phyloP scores from a whole-genome alignment of 1,140 invertebrate species.

The Drosophila sproati region DNA sequence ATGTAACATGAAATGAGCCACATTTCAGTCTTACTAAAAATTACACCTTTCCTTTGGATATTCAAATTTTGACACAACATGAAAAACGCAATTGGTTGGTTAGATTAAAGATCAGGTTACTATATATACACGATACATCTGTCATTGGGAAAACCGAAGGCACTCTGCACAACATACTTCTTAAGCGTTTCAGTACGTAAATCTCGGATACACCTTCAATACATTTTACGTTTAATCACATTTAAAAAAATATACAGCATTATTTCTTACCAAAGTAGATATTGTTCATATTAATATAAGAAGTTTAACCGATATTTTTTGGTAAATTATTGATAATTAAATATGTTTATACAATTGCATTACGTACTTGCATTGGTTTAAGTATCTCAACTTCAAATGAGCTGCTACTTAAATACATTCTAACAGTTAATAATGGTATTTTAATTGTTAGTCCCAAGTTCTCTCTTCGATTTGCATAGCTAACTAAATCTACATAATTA shows the following conservation, averaged over 20 bases:
- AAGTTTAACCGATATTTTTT: constrained; percentile 64
- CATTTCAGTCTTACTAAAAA: too few relatives aligned
- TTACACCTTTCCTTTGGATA: too few relatives aligned
- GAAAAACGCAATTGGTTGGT: too few relatives aligned
- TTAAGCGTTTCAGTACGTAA: too few relatives aligned
- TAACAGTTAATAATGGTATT: constrained; percentile 50
- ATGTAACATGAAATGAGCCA: too few relatives aligned
- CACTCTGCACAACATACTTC: too few relatives aligned
- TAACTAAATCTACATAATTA: constrained; percentile 72
- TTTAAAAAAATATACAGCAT: constrained; percentile 77
- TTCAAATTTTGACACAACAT: too few relatives aligned
- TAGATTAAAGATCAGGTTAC: too few relatives aligned
- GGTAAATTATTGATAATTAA: constrained; percentile 37
- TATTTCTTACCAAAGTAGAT: constrained; percentile 61
- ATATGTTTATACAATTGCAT: constrained; percentile 53
- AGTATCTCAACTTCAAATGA: constrained; percentile 32
- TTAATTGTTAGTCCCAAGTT: constrained; percentile 69
- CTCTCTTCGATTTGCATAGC: constrained; percentile 69
- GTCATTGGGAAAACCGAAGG: too few relatives aligned
- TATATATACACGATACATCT: too few relatives aligned
- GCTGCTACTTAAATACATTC: constrained; percentile 48
- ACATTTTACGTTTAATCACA: constrained; percentile 64
- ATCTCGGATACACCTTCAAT: not conserved
- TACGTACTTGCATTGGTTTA: constrained; percentile 50
- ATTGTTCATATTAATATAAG: constrained; percentile 58